A percentile compares a stretch with the other conserved stretches of the same genome.
Conservation (phyloP, 2,888 invertebrate species). For the Gonocerus acuteangulatus region DNA sequence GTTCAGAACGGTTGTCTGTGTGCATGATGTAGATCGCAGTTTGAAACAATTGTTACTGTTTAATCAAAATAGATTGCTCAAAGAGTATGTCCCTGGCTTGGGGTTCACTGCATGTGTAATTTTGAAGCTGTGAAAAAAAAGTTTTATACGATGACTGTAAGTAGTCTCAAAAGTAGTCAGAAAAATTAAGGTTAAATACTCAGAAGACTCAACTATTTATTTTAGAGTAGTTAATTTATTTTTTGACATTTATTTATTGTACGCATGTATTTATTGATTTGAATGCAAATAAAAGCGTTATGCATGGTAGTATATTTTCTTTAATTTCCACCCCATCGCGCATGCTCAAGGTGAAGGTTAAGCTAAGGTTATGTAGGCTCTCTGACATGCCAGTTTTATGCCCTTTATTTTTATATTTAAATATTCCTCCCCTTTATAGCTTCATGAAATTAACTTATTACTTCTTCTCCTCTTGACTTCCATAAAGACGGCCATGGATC, state of each 20-base stretch:
- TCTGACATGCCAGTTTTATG: slow-evolving; percentile 23
- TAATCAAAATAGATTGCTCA: slow-evolving; percentile 10
- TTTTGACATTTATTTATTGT: slow-evolving; percentile 12
- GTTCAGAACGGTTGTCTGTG: too few relatives aligned
- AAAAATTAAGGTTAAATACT: slow-evolving; percentile 10
- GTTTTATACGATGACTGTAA: slow-evolving; percentile 7
- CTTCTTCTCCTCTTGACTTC: background rate
- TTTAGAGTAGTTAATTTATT: slow-evolving; percentile 12
- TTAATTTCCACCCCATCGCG: slow-evolving; percentile 2
- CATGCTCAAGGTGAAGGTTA: slow-evolving; percentile 12
- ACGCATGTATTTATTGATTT: slow-evolving; percentile 26
- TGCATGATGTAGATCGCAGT: too few relatives aligned
- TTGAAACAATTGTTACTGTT: background rate
- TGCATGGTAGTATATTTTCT: slow-evolving; percentile 23
- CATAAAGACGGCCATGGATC: too few relatives aligned
- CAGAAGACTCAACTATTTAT: slow-evolving; percentile 6
- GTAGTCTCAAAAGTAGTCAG: slow-evolving; percentile 13
- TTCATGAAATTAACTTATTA: too few relatives aligned
- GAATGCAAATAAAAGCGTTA: slow-evolving; percentile 25
- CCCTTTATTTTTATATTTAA: background rate
- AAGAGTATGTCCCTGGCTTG: background rate
- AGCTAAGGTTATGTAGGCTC: slow-evolving; percentile 7
- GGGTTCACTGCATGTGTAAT: slow-evolving; percentile 14
- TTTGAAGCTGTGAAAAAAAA: slow-evolving; percentile 10
- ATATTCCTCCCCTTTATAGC: too few relatives aligned